A percentile compares a stretch with the other conserved stretches of the same genome.
Evolutionary conservation across 2,113 vertebrate genomes (phyloP).

Genomic region (Tauraco erythrolophus): DNA sequence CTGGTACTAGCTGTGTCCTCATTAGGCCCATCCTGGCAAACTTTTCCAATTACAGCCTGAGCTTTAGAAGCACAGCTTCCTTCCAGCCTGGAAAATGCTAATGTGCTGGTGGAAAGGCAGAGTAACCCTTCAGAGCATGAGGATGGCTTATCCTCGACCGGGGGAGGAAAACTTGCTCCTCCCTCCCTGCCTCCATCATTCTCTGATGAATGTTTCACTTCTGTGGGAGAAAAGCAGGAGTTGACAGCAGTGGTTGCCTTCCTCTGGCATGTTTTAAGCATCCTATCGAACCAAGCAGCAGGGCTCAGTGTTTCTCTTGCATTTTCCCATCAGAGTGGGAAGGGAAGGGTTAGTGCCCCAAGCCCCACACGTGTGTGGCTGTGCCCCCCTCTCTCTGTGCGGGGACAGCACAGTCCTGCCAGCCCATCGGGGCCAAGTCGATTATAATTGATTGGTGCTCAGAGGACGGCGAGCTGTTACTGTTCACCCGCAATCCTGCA

Average conservation of each 20-base stretch:
- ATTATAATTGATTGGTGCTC: not conserved
- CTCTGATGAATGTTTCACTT: not conserved
- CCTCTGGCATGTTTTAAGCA: not conserved
- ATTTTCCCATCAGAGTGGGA: not conserved
- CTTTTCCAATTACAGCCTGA: not conserved
- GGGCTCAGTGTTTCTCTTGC: not conserved
- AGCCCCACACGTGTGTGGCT: rapidly evolving
- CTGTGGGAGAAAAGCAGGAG: not conserved
- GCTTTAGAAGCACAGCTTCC: not conserved
- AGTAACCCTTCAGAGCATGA: not conserved
- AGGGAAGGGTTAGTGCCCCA: not conserved
- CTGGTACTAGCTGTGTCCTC: not conserved
- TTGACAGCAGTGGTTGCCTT: not conserved
- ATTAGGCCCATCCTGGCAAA: not conserved
- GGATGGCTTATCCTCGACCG: not conserved
- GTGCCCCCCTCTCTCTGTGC: not conserved
- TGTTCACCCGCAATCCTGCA: not conserved
- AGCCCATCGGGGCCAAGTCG: not conserved
- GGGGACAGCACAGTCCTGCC: not conserved
- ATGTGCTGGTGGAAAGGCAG: not conserved
- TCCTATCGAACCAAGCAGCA: rapidly evolving
- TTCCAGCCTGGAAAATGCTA: not conserved
- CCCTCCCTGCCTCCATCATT: not conserved
- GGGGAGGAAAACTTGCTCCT: not conserved
- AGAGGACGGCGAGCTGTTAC: not conserved